A percentile compares a stretch with the other conserved stretches of the same genome.
Conservation (phyloP, 92 coral and sea anemone species). For the Parazoanthus swiftii region DNA sequence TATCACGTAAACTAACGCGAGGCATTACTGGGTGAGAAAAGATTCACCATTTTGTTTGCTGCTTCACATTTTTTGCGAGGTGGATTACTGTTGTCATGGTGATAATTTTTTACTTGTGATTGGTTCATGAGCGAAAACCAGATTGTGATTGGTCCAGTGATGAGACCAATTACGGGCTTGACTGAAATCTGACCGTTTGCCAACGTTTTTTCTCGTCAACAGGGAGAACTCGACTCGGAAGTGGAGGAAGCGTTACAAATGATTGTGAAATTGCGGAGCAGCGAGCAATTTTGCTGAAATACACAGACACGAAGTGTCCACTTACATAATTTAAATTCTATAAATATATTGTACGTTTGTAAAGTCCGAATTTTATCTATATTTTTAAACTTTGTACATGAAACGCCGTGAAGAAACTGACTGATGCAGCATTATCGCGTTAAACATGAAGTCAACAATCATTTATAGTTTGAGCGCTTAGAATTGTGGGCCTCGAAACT, state of each 20-base stretch:
- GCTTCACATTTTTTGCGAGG: too few species aligned
- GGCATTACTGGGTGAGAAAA: too few species aligned
- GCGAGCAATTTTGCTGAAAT: constrained; percentile 94
- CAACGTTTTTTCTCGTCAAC: background rate
- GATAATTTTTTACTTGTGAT: background rate
- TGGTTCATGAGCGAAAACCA: background rate
- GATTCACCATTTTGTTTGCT: too few species aligned
- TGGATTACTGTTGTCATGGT: too few species aligned
- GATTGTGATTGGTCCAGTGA: too few species aligned
- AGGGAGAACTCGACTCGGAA: constrained; percentile 86
- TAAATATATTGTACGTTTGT: background rate
- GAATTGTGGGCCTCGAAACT: background rate
- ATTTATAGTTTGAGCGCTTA: background rate
- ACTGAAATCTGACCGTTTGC: background rate
- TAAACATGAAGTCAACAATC: background rate
- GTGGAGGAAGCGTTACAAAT: constrained; percentile 76
- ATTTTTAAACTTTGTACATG: background rate
- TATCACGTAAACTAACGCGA: too few species aligned
- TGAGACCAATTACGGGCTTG: background rate
- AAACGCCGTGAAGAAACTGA: background rate
- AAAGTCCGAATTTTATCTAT: too few species aligned
- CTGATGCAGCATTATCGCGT: background rate
- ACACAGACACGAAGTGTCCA: background rate
- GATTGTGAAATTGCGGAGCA: constrained; percentile 72
- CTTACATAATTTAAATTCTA: background rate